Evolutionary conservation across 1,140 invertebrate species (phyloP).

Genomic region (Drosophila busckii): DNA sequence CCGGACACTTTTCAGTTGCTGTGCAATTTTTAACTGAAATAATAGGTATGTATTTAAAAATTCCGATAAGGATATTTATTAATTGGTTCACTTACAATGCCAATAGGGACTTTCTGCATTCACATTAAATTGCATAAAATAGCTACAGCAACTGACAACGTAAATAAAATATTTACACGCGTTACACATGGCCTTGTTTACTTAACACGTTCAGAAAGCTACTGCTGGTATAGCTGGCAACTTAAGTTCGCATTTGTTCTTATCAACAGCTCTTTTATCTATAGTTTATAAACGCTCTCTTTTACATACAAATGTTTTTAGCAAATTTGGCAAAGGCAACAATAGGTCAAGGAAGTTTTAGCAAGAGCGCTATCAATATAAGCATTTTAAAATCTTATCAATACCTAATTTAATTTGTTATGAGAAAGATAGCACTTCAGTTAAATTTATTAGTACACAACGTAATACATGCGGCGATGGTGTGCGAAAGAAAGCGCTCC

Average conservation of each 20-base stretch:
- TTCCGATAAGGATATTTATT: too few species aligned
- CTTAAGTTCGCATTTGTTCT: too few species aligned
- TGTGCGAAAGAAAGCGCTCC: too few species aligned
- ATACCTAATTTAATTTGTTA: too few species aligned
- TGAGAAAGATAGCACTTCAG: too few species aligned
- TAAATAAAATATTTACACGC: slow-evolving; percentile 20
- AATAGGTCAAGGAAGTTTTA: too few species aligned
- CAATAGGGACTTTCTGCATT: neutral
- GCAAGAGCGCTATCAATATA: too few species aligned
- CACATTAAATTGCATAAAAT: slow-evolving; percentile 1
- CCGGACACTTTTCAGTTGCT: slow-evolving; percentile 11
- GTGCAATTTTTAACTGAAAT: slow-evolving; percentile 27
- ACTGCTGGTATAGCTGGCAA: slow-evolving; percentile 8
- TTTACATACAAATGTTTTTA: neutral
- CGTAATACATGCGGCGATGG: too few species aligned
- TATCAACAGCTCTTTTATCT: slow-evolving; percentile 20
- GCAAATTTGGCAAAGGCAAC: too few species aligned
- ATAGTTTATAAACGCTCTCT: neutral
- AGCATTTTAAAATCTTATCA: too few species aligned
- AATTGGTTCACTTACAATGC: slow-evolving; percentile 25
- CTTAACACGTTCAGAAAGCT: neutral
- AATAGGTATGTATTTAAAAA: neutral
- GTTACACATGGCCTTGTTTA: slow-evolving; percentile 23
- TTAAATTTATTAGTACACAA: too few species aligned
- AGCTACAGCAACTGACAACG: slow-evolving; percentile 3